These are phyloP conservation scores for Cynopterus brachyotis DNA, from an alignment of 2,113 vertebrate species.

Conservation along the genomic window DNA sequence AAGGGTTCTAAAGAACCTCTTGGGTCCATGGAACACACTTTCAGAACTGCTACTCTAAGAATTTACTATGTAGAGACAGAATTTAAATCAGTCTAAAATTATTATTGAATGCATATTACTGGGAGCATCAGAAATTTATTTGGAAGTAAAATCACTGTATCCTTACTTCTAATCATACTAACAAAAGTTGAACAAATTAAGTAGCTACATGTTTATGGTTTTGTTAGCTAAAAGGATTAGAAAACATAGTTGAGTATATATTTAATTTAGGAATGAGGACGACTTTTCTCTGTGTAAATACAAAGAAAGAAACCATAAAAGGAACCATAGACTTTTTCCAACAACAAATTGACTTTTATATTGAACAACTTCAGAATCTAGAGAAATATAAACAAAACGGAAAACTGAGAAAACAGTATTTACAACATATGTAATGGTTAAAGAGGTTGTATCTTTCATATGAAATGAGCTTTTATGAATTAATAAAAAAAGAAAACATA, in stretches of 20 bases:
- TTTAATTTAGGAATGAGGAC: background rate
- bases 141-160: background rate
- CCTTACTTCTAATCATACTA: background rate
- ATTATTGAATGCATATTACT: conserved; percentile 4
- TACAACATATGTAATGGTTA: background rate
- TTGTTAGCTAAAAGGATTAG: background rate
- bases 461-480: background rate
- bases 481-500: background rate
- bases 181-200: background rate
- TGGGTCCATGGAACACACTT: background rate
- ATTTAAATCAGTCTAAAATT: conserved; percentile 17
- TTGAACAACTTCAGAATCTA: background rate
- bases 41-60: background rate
- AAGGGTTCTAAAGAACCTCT: background rate
- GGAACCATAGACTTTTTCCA: background rate
- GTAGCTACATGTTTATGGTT: background rate
- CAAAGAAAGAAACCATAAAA: background rate
- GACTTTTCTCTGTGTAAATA: background rate
- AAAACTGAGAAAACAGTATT: background rate
- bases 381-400: conserved; percentile 18
- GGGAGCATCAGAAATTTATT: background rate
- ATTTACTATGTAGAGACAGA: background rate
- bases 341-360: background rate
- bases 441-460: background rate
- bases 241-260: background rate